Conservation (phyloP, 2,797 vertebrate genomes). For the Phrynocephalus vlangalii region DNA sequence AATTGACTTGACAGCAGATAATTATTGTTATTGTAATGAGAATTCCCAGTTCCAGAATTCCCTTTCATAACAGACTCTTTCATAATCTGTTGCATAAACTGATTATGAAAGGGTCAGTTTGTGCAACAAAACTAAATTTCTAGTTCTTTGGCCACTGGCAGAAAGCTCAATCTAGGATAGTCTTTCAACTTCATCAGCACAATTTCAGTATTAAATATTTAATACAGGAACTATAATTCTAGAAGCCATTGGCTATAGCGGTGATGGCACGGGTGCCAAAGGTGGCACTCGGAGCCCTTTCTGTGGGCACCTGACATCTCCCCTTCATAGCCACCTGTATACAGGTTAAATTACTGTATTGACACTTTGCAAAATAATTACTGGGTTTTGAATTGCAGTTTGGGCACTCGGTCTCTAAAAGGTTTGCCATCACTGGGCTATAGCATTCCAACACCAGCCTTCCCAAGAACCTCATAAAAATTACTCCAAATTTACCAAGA, state of each 20-base stretch:
- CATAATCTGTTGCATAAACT: no score
- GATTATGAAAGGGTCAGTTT: background rate
- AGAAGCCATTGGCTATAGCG: background rate
- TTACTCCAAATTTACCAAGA: background rate
- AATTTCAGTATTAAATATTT: background rate
- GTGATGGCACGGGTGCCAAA: no score
- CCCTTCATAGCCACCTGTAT: no score
- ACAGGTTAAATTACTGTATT: no score
- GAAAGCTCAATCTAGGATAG: no score
- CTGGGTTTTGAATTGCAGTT: no score
- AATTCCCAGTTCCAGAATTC: background rate
- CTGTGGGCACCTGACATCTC: no score
- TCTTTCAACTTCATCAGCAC: background rate
- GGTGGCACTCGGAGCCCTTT: no score
- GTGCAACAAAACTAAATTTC: background rate
- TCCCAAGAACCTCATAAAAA: background rate
- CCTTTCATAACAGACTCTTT: background rate
- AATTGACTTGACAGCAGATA: background rate
- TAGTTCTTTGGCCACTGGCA: background rate
- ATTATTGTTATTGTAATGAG: background rate
- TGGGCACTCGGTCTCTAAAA: no score
- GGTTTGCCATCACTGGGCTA: no score
- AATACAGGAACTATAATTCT: background rate
- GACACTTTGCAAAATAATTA: no score
- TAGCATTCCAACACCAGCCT: background rate